Evolutionary conservation across 2,113 vertebrate genomes (phyloP), one percentile per base, ranked within the genome.

Genomic region (Lanius ludovicianus): DNA sequence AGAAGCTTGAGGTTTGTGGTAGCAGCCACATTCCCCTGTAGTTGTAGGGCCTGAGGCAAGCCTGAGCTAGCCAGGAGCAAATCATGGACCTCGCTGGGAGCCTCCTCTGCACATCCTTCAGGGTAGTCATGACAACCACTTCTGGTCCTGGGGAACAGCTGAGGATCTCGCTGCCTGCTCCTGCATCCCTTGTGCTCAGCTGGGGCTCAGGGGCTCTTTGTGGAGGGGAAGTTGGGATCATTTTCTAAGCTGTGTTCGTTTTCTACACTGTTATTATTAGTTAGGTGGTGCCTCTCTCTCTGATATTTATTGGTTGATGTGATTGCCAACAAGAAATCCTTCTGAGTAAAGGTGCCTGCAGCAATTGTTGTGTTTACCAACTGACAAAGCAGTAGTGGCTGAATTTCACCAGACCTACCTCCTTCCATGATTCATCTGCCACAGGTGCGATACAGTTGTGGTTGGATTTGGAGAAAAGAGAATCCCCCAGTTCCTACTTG

Each of bases 41-140:
- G 42, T 7, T 77, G 28, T 28, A 67, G 81, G 65, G 74, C 67
- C 76, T 0, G 10, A 83, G 78, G 90, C 84, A 73, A 91, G 63
- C 49, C 84, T 78, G 18, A 87, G 47, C 35, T n/a, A 22, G 90
- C 35, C 33, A 6, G 50, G 52, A 83, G 71, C 75, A 82, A 12
- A 57, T 49, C 64, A 2, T 60, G 87, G 79, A 2, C 6, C 5
- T 18, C 44, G 2, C 11, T 52, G 37, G 47, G 71, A 69, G 28
- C 69, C 56, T 92, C 59, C 75, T 76, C 8, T 71, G 85, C 68
- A n/a, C 84, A 69, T 79, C 96, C 59, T 73, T 93, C 35, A 47
- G 63, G 85, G 94, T 95, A 95, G 96, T 79, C 92, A 93, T 93
- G 95, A 88, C 94, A 97, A 94, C 94, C 79, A 55, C 27, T 0